Evolutionary conservation across 2,797 vertebrate species (phyloP).

Genomic region (Microcaecilia unicolor): DNA sequence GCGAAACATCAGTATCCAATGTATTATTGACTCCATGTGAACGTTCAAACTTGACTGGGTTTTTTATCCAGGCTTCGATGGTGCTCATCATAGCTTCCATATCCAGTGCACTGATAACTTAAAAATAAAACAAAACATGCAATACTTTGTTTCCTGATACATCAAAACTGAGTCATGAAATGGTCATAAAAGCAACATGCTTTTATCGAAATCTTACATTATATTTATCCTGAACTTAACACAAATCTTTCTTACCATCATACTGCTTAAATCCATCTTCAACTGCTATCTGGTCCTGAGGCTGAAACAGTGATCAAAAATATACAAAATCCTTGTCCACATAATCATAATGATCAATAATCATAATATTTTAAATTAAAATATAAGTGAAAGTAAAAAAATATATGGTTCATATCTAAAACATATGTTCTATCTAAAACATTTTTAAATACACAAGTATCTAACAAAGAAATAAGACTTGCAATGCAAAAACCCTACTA

Average conservation of each 20-base stretch:
- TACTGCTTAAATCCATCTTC: constrained; percentile 95
- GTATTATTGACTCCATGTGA: constrained; percentile 83
- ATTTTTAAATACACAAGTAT: no score
- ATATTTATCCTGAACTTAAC: no score
- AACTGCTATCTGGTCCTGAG: constrained; percentile 87
- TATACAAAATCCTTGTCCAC: constrained; percentile 26
- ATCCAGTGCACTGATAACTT: constrained; percentile 79
- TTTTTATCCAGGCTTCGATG: constrained; percentile 76
- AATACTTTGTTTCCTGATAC: background rate
- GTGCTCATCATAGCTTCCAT: constrained; percentile 91
- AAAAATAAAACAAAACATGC: constrained; percentile 2
- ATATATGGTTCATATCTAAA: no score
- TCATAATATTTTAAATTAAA: no score
- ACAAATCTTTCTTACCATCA: constrained; percentile 79
- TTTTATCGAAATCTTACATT: no score
- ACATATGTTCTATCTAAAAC: no score
- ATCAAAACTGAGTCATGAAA: no score
- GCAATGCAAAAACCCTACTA: no score
- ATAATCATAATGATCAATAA: no score
- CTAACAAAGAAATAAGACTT: no score
- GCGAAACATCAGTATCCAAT: constrained; percentile 55
- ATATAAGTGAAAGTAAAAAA: no score
- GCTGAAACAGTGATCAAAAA: constrained; percentile 77
- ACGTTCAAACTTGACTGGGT: constrained; percentile 84
- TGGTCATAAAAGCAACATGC: no score